These are phyloP conservation scores for Brevipalpus yothersi DNA, from an alignment of 1,140 invertebrate genomes.

Conservation along the genomic window DNA sequence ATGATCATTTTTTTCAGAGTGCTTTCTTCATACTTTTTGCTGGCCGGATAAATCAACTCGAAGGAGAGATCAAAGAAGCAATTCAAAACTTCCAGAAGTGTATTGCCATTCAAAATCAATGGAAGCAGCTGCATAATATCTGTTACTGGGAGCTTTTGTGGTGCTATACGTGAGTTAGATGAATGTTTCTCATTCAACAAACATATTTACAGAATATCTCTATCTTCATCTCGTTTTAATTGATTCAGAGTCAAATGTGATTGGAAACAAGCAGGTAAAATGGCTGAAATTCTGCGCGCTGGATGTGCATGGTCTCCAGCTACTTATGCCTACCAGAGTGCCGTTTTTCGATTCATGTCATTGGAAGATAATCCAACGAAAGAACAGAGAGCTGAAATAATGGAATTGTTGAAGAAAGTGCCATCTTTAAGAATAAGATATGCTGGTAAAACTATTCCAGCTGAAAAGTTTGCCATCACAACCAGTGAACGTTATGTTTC, in stretches of 20 bases:
- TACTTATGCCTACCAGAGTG: slow-evolving; percentile 69
- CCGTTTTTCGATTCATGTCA: slow-evolving; percentile 39
- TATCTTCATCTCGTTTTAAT: no score
- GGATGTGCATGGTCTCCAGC: slow-evolving; percentile 73
- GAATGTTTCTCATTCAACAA: not conserved
- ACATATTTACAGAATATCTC: not conserved
- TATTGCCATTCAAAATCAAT: slow-evolving; percentile 26
- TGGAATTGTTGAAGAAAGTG: slow-evolving; percentile 25
- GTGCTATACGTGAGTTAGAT: slow-evolving; percentile 39
- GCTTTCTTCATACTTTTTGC: slow-evolving; percentile 2
- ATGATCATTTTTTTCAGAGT: not conserved
- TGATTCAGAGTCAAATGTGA: slow-evolving; percentile 21
- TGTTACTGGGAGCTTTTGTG: slow-evolving; percentile 90
- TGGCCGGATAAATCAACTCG: slow-evolving; percentile 1
- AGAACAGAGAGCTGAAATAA: slow-evolving; percentile 25
- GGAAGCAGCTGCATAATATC: slow-evolving; percentile 81
- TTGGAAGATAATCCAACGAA: slow-evolving; percentile 16
- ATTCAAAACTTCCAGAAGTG: not conserved
- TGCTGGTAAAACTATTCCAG: slow-evolving; percentile 84
- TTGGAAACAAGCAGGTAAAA: slow-evolving; percentile 43
- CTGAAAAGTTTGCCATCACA: slow-evolving; percentile 81
- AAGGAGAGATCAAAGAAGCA: not conserved
- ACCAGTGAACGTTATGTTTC: not conserved
- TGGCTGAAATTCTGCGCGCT: slow-evolving; percentile 39
- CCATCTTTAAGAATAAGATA: slow-evolving; percentile 62